Evolutionary conservation across 2,797 vertebrate genomes (phyloP), one percentile per base, ranked within the genome.

Genomic region (Melopsittacus undulatus): DNA sequence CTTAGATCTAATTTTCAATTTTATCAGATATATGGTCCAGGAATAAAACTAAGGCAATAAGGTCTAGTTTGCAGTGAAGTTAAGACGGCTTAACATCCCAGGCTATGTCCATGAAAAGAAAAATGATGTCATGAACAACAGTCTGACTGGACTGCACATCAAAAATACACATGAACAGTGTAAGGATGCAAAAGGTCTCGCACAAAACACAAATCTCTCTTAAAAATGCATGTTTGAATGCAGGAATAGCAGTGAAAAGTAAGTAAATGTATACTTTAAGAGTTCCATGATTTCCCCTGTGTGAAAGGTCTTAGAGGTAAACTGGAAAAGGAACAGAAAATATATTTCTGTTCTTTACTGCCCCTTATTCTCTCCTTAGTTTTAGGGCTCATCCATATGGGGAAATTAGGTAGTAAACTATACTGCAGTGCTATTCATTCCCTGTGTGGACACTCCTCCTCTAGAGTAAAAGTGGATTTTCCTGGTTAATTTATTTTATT

Each of bases 251-350:
- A 79, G 63, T 20, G 63, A 74, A 89, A 95, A 84, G 64, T 86
- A 63, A 90, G 73, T 68, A 90, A 94, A 95, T 59, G 49, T 85
- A 46, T 46, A 42, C 78, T 80, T 83, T 54, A 87, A 70, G 83
- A 93, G 48, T 7, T 8, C 68, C 9, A 2, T 80, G 90, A 92
- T 95, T 96, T 96, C 91, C 94, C 85, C 59, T 70, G 77, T 84
- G 88, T 94, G 86, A 84, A 92, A 83, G 48, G 72, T 94, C 94
- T 94, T 90, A 45, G 70, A 94, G 81, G 72, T 77, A 96, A 95
- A 83, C 75, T 52, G 57, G 69, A 80, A 92, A 95, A 82, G 32
- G 49, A 90, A 70, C 45, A 84, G 73, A 66, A 94, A 95, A 92
- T 43, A 30, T 13, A 77, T 87, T 92, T 85, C 67, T 87, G 56